phyloP scores from a whole-genome alignment of 1,140 invertebrate genomes.

The Drosophila nasuta region DNA sequence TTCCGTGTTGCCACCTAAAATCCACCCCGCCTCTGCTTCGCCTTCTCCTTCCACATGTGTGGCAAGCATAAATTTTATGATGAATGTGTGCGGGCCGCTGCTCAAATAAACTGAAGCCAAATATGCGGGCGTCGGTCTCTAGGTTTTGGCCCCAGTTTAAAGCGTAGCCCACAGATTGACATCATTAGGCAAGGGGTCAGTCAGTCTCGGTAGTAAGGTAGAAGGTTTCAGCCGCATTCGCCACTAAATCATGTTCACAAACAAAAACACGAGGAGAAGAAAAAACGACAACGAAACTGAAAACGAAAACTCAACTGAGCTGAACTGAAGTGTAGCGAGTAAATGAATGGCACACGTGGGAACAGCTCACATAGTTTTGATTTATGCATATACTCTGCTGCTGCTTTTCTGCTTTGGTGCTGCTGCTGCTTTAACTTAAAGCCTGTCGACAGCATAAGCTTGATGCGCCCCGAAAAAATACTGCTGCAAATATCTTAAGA shows the following conservation, averaged over 20 bases:
- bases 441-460: neutral
- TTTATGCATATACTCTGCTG: constrained; percentile 52
- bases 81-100: constrained; percentile 72
- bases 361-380: constrained; percentile 58
- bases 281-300: constrained; percentile 6
- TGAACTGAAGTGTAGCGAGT: constrained; percentile 12
- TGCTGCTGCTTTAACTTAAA: constrained; percentile 14
- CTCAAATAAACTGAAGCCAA: constrained; percentile 76
- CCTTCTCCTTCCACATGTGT: neutral
- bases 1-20: constrained; percentile 48
- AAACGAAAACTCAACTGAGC: constrained; percentile 2
- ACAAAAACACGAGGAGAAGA: constrained; percentile 17
- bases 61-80: constrained; percentile 65
- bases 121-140: constrained; percentile 54
- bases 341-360: constrained; percentile 77
- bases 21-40: neutral
- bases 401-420: neutral
- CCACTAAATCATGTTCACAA: constrained; percentile 70
- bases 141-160: constrained; percentile 54
- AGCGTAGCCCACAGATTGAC: constrained; percentile 71
- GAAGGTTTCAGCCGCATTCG: constrained; percentile 16
- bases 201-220: neutral
- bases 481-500: neutral
- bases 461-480: neutral
- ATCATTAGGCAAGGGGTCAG: constrained; percentile 68